These are phyloP conservation scores for Passer domesticus DNA, from an alignment of 2,113 vertebrate species.

Conservation along the genomic window DNA sequence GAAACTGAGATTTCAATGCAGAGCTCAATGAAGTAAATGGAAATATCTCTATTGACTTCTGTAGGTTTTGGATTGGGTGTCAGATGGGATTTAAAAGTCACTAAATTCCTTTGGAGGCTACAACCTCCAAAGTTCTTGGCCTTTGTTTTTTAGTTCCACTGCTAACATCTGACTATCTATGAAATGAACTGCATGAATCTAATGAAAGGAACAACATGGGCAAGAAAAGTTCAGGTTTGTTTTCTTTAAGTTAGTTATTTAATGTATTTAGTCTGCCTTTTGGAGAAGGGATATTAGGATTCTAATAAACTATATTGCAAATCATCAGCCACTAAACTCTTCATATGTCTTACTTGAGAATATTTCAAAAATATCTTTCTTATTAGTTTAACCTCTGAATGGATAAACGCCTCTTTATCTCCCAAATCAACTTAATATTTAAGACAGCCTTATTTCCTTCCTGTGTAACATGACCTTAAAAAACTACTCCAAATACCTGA, in stretches of 20 bases:
- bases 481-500: background rate
- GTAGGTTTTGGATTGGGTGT: background rate
- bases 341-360: background rate
- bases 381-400: background rate
- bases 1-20: background rate
- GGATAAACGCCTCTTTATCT: background rate
- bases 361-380: background rate
- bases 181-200: background rate
- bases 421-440: background rate
- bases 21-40: background rate
- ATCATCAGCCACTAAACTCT: background rate
- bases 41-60: background rate
- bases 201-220: background rate
- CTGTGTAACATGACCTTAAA: background rate
- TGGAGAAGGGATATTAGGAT: background rate
- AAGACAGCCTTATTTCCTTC: background rate
- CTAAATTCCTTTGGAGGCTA: background rate
- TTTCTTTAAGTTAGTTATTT: background rate
- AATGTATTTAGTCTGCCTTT: background rate
- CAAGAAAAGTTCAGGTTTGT: background rate
- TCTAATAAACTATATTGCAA: background rate
- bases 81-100: background rate
- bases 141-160: background rate
- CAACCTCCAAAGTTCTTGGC: background rate
- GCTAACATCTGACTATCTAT: background rate